Evolutionary conservation across 2,797 vertebrate species (phyloP).

Genomic region (Phataginus tricuspis): DNA sequence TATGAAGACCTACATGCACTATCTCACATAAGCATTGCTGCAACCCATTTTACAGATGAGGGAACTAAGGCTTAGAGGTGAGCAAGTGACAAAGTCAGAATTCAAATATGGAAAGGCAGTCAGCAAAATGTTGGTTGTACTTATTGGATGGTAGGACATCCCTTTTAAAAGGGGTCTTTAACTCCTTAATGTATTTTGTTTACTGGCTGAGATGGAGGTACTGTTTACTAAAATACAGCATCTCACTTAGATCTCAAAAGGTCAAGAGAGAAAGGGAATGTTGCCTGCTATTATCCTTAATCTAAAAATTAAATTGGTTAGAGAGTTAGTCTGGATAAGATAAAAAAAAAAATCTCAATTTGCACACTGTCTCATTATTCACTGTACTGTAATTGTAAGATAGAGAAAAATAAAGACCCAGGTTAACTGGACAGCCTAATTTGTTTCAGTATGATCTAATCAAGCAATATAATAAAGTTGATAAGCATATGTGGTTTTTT

Average conservation of each 20-base stretch:
- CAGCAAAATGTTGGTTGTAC: neutral
- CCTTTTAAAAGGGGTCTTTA: constrained; percentile 30
- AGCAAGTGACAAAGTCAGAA: constrained; percentile 6
- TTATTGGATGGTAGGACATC: neutral
- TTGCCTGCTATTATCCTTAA: neutral
- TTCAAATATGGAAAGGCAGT: neutral
- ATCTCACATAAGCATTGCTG: neutral
- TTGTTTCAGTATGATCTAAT: neutral
- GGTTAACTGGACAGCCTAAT: neutral
- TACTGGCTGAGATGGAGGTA: neutral
- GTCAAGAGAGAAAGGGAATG: neutral
- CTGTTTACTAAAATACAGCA: neutral
- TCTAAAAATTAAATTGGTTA: neutral
- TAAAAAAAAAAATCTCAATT: neutral
- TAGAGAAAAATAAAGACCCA: constrained; percentile 3
- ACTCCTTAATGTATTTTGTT: neutral
- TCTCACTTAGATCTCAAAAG: neutral
- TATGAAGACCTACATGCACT: neutral
- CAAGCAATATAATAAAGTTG: neutral
- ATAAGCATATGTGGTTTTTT: neutral
- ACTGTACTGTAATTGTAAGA: constrained; percentile 1
- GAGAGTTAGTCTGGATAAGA: neutral
- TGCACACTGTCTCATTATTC: neutral
- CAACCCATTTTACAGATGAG: constrained; percentile 31
- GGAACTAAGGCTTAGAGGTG: constrained; percentile 9